Evolutionary conservation across 2,888 invertebrate genomes (phyloP).

Genomic region (Ceraclea dissimilis): DNA sequence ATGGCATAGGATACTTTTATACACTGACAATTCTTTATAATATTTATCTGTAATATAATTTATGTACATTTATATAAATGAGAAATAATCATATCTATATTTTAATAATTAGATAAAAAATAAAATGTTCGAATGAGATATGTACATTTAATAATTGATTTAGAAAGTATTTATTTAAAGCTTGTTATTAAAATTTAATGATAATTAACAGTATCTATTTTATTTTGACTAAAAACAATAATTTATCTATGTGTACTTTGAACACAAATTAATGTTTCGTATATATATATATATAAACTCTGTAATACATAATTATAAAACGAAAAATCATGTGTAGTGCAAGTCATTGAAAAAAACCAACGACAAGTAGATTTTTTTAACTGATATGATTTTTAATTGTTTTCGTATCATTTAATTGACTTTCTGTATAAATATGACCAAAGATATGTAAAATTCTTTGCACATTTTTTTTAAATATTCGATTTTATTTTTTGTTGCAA

Average conservation of each 20-base stretch:
- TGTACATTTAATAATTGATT: not conserved
- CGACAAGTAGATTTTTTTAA: too few species aligned
- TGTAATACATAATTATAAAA: too few species aligned
- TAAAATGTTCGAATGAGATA: not conserved
- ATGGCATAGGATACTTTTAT: not conserved
- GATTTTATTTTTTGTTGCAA: too few species aligned
- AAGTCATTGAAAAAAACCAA: too few species aligned
- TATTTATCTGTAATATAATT: conserved; percentile 1
- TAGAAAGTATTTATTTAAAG: not conserved
- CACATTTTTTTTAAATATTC: too few species aligned
- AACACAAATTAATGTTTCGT: not conserved
- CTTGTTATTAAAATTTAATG: not conserved
- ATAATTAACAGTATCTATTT: too few species aligned
- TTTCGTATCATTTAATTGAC: too few species aligned
- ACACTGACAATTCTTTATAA: not conserved
- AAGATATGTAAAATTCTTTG: too few species aligned
- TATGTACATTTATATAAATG: not conserved
- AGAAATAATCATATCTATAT: not conserved
- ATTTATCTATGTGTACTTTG: too few species aligned
- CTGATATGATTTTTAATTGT: not conserved
- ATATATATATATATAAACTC: not conserved
- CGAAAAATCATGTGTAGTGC: too few species aligned
- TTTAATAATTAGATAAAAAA: not conserved
- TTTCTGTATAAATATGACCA: too few species aligned
- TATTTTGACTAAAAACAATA: too few species aligned